These are phyloP conservation scores for Centruroides sculpturatus DNA, from an alignment of 1,140 invertebrate species.

Conservation along the genomic window DNA sequence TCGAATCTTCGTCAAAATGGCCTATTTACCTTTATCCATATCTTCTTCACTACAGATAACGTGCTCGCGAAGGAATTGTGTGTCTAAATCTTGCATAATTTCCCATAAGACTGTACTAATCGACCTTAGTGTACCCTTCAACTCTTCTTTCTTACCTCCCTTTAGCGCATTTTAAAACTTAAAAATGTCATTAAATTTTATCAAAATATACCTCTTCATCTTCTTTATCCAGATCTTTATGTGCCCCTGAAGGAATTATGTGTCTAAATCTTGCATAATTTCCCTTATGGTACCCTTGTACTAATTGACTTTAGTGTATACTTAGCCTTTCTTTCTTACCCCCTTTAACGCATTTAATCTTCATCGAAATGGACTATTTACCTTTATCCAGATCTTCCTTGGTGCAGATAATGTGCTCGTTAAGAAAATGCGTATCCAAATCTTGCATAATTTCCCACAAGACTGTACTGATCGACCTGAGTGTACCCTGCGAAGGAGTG, in stretches of 20 bases:
- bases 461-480: conserved; percentile 36
- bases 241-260: conserved; percentile 24
- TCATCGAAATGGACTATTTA: not conserved
- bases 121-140: conserved; percentile 33
- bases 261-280: conserved; percentile 34
- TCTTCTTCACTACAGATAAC: conserved; percentile 2
- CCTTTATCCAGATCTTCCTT: conserved; percentile 8
- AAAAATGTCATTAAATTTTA: too few relatives aligned
- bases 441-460: conserved; percentile 40
- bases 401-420: conserved; percentile 14
- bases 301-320: conserved; percentile 35
- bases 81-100: conserved; percentile 34
- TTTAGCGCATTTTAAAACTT: too few relatives aligned
- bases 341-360: too few relatives aligned
- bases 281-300: conserved; percentile 34
- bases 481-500: conserved; percentile 32
- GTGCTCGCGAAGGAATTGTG: conserved; percentile 24
- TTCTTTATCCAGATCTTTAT: conserved; percentile 6
- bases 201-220: not conserved
- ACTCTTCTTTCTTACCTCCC: conserved; percentile 1
- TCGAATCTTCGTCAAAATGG: too few relatives aligned
- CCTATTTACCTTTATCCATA: conserved; percentile 6
- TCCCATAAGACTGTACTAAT: conserved; percentile 39
- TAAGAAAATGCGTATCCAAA: conserved; percentile 28
- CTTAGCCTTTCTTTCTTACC: not conserved